Base-by-base conservation (phyloP, 1,140 invertebrate genomes). In the Polypedilum vanderplanki region DNA sequence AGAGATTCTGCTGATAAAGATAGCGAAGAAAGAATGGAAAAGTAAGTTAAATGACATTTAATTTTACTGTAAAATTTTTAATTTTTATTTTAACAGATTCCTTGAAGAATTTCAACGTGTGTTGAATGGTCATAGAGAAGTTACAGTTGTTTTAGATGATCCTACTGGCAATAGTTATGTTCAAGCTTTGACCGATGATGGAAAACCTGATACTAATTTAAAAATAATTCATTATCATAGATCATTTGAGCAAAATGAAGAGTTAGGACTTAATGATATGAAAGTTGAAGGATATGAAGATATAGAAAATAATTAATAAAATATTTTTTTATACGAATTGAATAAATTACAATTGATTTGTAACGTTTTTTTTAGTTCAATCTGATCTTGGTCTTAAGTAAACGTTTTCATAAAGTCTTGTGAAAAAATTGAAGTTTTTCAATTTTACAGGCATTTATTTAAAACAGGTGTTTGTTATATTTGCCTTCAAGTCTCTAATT, bases 81-180 rank as follows among this genome's bases (percentile, higher is more conserved):
- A 73, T 75, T 78, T 15, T 64, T 33, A 40, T 73, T 77, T 81
- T 76, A 22, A 77, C 70, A 83, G 80, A 5, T 95, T 98, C 80
- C 83, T 92, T 17, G 79, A 83, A 0, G 87, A 90, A 77, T 84
- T 97, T 33, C 87, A 93, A 75, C 81, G 90, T 74, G 87, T 96
- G 8, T 80, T 95, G 17, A 84, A 87, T 17, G 86, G 90, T 0
- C 84, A 89, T 77, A 81, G 82, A n/a, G 74, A 85, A 4, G 84
- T 90, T 57, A 96, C 93, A 0, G 78, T 99, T 3, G 83, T 98
- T 17, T 82, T 99, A 67, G 94, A 98, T 83, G 98, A 99, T 85
- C 95, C 97, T 12, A 93, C 97, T 46, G 98, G 98, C 12, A 99
- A 99, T 83, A 98, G 95, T 79, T 99, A 98, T 82, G 84, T 99